phyloP scores from a whole-genome alignment of 2,888 invertebrate species.

The Colletes collaris region DNA sequence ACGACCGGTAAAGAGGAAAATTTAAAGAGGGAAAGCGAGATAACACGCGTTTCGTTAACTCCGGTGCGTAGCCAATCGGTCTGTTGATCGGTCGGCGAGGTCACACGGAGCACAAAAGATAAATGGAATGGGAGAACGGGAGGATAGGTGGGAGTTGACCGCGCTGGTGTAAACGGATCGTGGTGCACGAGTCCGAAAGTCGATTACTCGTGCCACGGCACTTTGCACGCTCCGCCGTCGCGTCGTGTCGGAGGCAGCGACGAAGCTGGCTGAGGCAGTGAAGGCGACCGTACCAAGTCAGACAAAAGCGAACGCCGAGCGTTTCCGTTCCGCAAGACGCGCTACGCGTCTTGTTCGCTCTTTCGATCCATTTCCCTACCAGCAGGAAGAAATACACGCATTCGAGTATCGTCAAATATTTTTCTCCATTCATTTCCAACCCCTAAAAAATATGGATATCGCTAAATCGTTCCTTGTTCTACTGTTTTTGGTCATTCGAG shows the following conservation, averaged over 20 bases:
- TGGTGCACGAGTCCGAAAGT: slow-evolving; percentile 57
- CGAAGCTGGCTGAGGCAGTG: slow-evolving; percentile 21
- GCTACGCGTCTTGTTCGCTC: no score
- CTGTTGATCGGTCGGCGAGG: slow-evolving; percentile 66
- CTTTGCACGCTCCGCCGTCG: slow-evolving; percentile 53
- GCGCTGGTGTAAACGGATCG: slow-evolving; percentile 51
- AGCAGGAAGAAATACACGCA: no score
- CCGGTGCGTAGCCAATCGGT: slow-evolving; percentile 68
- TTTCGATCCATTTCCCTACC: no score
- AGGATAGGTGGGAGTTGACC: slow-evolving; percentile 22
- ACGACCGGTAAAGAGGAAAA: no score
- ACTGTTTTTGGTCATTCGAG: no score
- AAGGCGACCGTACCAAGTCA: background rate
- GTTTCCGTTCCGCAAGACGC: no score
- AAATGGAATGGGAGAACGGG: slow-evolving; percentile 29
- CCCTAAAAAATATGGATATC: no score
- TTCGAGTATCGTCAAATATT: no score
- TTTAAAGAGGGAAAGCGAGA: no score
- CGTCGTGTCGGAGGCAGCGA: slow-evolving; percentile 60
- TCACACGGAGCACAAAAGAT: slow-evolving; percentile 40
- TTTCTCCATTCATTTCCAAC: no score
- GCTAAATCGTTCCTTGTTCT: no score
- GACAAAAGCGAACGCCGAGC: background rate
- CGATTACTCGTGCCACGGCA: slow-evolving; percentile 56
- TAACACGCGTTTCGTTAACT: slow-evolving; percentile 60